Evolutionary conservation across 53 echinoderm and acorn worm genomes (phyloP), one percentile per base, ranked within the genome.

Genomic region (Antedon mediterranea): DNA sequence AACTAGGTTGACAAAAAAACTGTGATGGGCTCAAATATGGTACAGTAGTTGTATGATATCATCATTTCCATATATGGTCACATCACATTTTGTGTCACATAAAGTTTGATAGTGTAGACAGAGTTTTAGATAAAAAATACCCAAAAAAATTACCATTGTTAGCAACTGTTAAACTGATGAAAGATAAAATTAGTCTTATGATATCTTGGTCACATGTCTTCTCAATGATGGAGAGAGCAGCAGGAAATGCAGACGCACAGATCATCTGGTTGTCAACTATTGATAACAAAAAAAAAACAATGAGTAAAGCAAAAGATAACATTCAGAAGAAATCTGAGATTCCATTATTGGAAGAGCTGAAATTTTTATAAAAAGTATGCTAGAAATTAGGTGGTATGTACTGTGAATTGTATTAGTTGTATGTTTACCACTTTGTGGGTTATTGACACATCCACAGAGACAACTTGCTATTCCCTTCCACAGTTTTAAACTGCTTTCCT

Each of bases 391-490:
- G 37, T 37, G 37, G 37, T 4, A 6, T 37, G 11, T 37, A 4
- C 37, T 37, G 4, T 37, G 37, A 6, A 6, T 11, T 37, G 11
- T 11, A 37, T 11, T 11, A 37, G 11, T 6, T 37, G 11, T 6
- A 37, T 37, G 4, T 4, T 42, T 84, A 89, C 93, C 89, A 92
- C 89, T 89, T 81, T 87, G 89, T 73, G 93, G 93, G 43, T 92
- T 92, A 71, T 92, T 92, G 3, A 92, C 93, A 87, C 93, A 92
- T 26, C 87, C 86, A 82, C 85, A 82, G 0, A 92, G 32, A 26
- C 89, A 81, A 28, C 84, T 82, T 32, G 86, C 82, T 28, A 92
- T 71, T 34, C 78, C 73, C 31, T 34, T 86, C 86, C 86, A 89
- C 30, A 89, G 72, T 18, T 86, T 85, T 31, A 75, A 43, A 11